Evolutionary conservation across 2,888 invertebrate species (phyloP).

Genomic region (Heterodera filipjevi): DNA sequence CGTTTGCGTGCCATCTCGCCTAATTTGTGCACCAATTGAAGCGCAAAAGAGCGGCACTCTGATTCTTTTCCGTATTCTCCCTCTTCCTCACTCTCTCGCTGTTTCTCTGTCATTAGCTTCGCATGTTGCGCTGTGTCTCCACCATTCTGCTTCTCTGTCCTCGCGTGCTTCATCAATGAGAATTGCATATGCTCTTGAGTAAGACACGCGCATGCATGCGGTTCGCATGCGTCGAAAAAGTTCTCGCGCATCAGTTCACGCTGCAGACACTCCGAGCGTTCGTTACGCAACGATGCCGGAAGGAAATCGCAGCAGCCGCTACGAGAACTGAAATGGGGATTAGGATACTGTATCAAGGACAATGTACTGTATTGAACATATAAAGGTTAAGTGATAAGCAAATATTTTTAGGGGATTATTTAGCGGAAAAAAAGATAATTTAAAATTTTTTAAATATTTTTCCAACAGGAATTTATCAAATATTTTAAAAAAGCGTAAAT

Average conservation of each 20-base stretch:
- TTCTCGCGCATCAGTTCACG: conserved; percentile 23
- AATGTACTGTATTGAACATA: too few species aligned
- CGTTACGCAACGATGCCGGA: conserved; percentile 31
- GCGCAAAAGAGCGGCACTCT: conserved; percentile 6
- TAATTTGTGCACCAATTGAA: conserved; percentile 23
- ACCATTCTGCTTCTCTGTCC: neutral
- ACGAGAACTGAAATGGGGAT: conserved; percentile 31
- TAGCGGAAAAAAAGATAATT: too few species aligned
- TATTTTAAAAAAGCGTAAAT: too few species aligned
- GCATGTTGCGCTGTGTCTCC: neutral
- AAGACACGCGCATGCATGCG: conserved; percentile 35
- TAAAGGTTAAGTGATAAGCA: too few species aligned
- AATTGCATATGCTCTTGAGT: conserved; percentile 39
- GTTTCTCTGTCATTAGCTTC: neutral
- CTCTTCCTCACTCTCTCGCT: neutral
- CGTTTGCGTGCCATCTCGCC: neutral
- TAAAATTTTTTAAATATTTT: too few species aligned
- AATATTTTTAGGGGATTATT: too few species aligned
- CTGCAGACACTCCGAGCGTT: conserved; percentile 29
- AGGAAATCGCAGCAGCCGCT: conserved; percentile 42
- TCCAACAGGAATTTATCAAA: too few species aligned
- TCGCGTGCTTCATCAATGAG: conserved; percentile 11
- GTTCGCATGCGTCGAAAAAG: conserved; percentile 37
- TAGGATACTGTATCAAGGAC: too few species aligned
- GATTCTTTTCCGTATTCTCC: neutral